phyloP scores from a whole-genome alignment of 2,888 invertebrate species.

The Lithophane ornitopus region DNA sequence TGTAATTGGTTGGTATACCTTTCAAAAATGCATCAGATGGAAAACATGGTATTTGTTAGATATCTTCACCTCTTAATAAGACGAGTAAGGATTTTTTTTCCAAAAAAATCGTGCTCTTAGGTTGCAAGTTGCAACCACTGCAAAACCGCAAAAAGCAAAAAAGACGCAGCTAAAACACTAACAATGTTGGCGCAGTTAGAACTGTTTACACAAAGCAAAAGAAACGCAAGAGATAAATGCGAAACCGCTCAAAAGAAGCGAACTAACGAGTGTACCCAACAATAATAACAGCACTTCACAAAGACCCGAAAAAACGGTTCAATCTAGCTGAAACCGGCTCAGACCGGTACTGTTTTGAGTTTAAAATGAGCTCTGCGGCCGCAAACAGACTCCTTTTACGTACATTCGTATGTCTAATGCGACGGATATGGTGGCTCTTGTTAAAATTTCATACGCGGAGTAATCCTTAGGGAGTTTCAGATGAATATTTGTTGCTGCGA shows the following conservation, averaged over 20 bases:
- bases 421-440: slow-evolving; percentile 51
- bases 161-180: background rate
- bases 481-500: slow-evolving; percentile 39
- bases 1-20: no score
- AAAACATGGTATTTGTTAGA: no score
- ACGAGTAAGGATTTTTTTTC: no score
- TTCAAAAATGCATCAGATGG: no score
- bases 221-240: slow-evolving; percentile 20
- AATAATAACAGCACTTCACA: slow-evolving; percentile 44
- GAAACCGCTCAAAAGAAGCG: slow-evolving; percentile 35
- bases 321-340: slow-evolving; percentile 43
- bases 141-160: no score
- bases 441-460: slow-evolving; percentile 59
- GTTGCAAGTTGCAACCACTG: background rate
- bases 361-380: slow-evolving; percentile 37
- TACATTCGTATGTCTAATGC: slow-evolving; percentile 38
- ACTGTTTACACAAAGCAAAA: slow-evolving; percentile 27
- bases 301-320: slow-evolving; percentile 29
- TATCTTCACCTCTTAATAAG: no score
- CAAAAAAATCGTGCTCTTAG: no score
- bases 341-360: slow-evolving; percentile 51
- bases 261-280: slow-evolving; percentile 41
- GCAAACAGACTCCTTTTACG: slow-evolving; percentile 48
- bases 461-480: slow-evolving; percentile 47
- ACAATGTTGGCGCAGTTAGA: slow-evolving; percentile 10